Base-by-base conservation (phyloP, 92 coral and sea anemone genomes). In the Anthopleura xanthogrammica region DNA sequence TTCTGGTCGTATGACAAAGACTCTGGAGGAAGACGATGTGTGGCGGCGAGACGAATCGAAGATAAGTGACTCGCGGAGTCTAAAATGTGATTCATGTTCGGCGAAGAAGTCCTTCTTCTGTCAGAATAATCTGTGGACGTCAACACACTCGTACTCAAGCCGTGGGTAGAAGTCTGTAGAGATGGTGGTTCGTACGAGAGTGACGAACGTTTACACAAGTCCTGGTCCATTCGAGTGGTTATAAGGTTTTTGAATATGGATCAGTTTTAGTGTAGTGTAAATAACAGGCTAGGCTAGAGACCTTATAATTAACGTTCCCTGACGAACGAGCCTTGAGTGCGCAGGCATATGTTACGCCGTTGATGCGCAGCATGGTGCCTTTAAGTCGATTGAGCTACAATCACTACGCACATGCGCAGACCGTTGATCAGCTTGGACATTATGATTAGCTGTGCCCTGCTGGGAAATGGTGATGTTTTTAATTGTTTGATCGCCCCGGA, bases 401-500 rank as follows among this genome's bases (percentile, higher is more conserved):
- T 84, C 95, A 85, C 86, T 66, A 82, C 88, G 85, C 91, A 90
- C 98, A 91, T 91, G 98, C 94, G 95, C 95, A 91, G 87, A 52
- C 42, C 79, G 78, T 77, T 87, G 95, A 94, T 94, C 98, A 93
- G 87, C 90, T 90, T 83, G 93, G 88, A 92, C 90, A 87, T 91
- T 88, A 90, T 90, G 98, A 94, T 94, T 94, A 88, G 93, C 85
- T 83, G 84, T 91, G 88, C 66, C 98, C 93, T 87, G 98, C 98
- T 87, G 98, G 7, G 98, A 85, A 92, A 87, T 89, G 98, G 98
- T 91, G 93, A 94, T 94, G 91, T 91, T 92, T 88, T 85, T 94
- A 94, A 94, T 94, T 94, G 98, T 94, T 94, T 94, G 98, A 94
- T 94, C 93, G 95, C 95, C 90, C 90, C 93, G 89, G 89, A 94